These are phyloP conservation scores for Holcopasites calliopsidis DNA, from an alignment of 1,140 invertebrate species.

Conservation along the genomic window DNA sequence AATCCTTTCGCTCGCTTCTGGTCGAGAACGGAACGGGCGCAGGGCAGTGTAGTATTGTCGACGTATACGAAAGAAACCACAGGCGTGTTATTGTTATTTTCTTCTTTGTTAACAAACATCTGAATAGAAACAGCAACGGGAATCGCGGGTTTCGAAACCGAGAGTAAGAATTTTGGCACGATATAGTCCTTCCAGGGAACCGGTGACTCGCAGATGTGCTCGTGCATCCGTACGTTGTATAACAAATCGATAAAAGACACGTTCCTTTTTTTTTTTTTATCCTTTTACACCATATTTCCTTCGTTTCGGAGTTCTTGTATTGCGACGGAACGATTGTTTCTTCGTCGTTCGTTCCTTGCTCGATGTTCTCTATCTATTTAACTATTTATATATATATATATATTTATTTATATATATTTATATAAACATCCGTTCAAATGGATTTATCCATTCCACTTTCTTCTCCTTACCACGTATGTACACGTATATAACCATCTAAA, in stretches of 20 bases:
- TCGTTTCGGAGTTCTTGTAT: conserved; percentile 12
- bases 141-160: conserved; percentile 55
- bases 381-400: conserved; percentile 60
- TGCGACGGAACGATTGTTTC: not conserved
- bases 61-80: conserved; percentile 46
- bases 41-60: conserved; percentile 55
- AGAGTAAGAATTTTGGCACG: conserved; percentile 75
- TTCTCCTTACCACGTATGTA: conserved; percentile 58
- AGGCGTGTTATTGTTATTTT: not conserved
- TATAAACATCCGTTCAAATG: conserved; percentile 74
- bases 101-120: conserved; percentile 45
- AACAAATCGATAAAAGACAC: conserved; percentile 71
- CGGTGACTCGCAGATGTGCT: conserved; percentile 63
- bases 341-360: conserved; percentile 42
- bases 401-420: conserved; percentile 68
- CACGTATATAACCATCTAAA: conserved; percentile 65
- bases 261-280: conserved; percentile 2
- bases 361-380: conserved; percentile 45
- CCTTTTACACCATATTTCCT: not conserved
- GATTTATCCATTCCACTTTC: conserved; percentile 68
- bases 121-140: conserved; percentile 52
- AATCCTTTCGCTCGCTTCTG: not conserved
- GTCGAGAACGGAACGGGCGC: not conserved
- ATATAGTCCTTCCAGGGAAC: conserved; percentile 65
- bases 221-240: conserved; percentile 46